phyloP scores from a whole-genome alignment of 2,888 invertebrate species.

The Hartigia nigra region DNA sequence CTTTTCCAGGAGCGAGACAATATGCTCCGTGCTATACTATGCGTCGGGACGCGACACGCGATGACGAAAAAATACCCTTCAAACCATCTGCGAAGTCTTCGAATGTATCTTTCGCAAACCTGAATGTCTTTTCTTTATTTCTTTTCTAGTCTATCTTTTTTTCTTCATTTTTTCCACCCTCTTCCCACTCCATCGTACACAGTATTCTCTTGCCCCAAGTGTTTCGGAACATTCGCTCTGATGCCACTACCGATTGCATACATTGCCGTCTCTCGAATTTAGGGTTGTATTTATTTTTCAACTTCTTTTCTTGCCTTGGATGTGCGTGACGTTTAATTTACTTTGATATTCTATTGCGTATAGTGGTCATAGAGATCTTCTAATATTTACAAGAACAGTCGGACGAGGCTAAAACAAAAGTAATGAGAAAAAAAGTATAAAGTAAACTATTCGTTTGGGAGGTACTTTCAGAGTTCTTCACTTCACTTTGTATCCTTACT shows the following conservation, averaged over 20 bases:
- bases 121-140: slow-evolving; percentile 16
- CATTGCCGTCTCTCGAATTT: not conserved
- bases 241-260: not conserved
- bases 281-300: not conserved
- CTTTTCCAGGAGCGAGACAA: not conserved
- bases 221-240: not conserved
- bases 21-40: not conserved
- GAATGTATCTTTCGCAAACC: slow-evolving; percentile 4
- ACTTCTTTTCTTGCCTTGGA: not conserved
- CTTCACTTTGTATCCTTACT: not conserved
- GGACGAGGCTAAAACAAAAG: not conserved
- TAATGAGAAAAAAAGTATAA: not conserved
- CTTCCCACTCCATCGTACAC: not conserved
- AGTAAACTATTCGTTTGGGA: too few relatives aligned
- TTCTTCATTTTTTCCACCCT: not conserved
- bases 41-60: not conserved
- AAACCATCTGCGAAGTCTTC: slow-evolving; percentile 7
- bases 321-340: not conserved
- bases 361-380: not conserved
- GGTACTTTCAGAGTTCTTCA: not conserved
- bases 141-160: slow-evolving; percentile 9
- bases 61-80: not conserved
- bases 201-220: not conserved
- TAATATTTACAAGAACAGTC: not conserved
- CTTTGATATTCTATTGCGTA: not conserved